These are phyloP conservation scores for Tuberolachnus salignus DNA, from an alignment of 2,888 invertebrate genomes.

Conservation along the genomic window DNA sequence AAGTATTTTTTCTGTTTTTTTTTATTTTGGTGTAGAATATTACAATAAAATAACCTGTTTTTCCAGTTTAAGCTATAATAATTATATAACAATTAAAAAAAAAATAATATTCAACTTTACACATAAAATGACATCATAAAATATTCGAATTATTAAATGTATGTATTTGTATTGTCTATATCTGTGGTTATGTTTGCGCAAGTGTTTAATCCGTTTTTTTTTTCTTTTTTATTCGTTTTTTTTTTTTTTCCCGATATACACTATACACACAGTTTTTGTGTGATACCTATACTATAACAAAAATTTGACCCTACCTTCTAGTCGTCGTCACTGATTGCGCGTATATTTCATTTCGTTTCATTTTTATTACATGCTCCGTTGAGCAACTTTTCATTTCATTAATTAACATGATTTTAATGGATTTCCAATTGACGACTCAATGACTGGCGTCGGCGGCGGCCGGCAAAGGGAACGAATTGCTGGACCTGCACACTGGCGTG, in stretches of 20 bases:
- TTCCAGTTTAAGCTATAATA: slow-evolving; percentile 18
- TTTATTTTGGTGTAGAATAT: too few relatives aligned
- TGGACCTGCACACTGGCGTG: not conserved
- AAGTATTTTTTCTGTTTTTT: too few relatives aligned
- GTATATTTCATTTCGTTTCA: slow-evolving; percentile 21
- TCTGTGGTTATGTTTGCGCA: slow-evolving; percentile 44
- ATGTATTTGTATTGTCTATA: slow-evolving; percentile 32
- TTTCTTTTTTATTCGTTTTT: too few relatives aligned
- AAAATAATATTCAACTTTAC: not conserved
- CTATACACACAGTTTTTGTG: slow-evolving; percentile 25
- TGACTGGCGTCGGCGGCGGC: not conserved
- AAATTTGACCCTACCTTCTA: slow-evolving; percentile 32
- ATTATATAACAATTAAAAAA: slow-evolving; percentile 19
- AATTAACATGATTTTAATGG: not conserved
- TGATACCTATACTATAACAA: slow-evolving; percentile 14
- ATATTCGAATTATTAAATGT: slow-evolving; percentile 36
- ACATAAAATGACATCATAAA: slow-evolving; percentile 29
- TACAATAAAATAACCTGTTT: not conserved
- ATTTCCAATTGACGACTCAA: not conserved
- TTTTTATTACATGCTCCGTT: not conserved
- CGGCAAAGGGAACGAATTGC: slow-evolving; percentile 7
- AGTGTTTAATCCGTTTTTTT: slow-evolving; percentile 51
- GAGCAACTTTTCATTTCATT: slow-evolving; percentile 17
- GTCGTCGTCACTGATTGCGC: not conserved
- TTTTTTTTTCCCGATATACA: slow-evolving; percentile 33